Percentiles rank a stretch among this genome's conserved stretches.
These are phyloP conservation scores for Nomia melanderi DNA, from an alignment of 1,140 invertebrate species.

Conservation along the genomic window DNA sequence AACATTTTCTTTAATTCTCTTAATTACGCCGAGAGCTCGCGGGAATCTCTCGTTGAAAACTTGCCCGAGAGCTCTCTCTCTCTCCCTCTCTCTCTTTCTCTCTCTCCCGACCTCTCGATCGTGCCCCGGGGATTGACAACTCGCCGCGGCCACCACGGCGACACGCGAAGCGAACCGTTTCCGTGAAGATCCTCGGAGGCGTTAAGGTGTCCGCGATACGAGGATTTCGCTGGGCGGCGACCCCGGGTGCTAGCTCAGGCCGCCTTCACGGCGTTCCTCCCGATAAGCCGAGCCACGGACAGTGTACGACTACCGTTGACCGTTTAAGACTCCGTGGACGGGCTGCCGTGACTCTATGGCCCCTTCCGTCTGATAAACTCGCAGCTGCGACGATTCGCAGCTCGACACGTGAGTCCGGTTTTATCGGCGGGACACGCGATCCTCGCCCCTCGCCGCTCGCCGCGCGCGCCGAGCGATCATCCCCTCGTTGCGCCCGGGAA, in stretches of 20 bases:
- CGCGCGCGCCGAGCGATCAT: conserved; percentile 9
- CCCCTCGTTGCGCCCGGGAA: not conserved
- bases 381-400: conserved; percentile 53
- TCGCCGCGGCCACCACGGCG: not conserved
- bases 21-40: too few species aligned
- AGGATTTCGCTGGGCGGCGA: not conserved
- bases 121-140: not conserved
- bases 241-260: conserved; percentile 6
- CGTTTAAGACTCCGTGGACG: conserved; percentile 55
- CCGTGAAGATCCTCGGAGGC: conserved; percentile 23
- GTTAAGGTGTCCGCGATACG: conserved; percentile 16
- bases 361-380: conserved; percentile 56
- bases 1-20: too few species aligned
- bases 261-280: not conserved
- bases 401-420: conserved; percentile 47
- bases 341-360: conserved; percentile 53
- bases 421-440: conserved; percentile 45
- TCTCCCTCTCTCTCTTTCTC: too few species aligned
- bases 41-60: too few species aligned
- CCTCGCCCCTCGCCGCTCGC: not conserved
- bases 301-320: conserved; percentile 58
- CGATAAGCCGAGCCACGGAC: conserved; percentile 40
- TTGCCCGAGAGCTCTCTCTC: too few species aligned
- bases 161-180: conserved; percentile 40
- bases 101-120: too few species aligned